A percentile compares a stretch with the other conserved stretches of the same genome.
Conservation (phyloP, 2,888 invertebrate species). For the Choristoneura rosaceana region DNA sequence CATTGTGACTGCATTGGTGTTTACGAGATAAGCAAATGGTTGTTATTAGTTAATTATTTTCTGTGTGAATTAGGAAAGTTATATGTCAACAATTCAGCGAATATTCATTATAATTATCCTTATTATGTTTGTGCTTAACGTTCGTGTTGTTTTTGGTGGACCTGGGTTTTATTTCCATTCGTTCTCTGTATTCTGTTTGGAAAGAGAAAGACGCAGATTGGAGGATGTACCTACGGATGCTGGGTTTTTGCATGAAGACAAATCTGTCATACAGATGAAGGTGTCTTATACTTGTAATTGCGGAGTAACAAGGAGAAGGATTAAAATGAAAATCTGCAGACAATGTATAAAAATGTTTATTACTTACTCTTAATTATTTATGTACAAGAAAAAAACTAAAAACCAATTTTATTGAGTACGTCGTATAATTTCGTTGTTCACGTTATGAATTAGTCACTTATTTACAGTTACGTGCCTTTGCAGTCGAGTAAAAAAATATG, state of each 20-base stretch:
- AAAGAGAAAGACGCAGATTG: too few species aligned
- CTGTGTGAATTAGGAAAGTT: background rate
- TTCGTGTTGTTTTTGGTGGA: too few species aligned
- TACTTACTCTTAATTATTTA: slow-evolving; percentile 31
- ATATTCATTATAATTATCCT: background rate
- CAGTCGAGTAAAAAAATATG: slow-evolving; percentile 4
- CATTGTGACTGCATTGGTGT: background rate
- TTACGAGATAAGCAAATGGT: background rate
- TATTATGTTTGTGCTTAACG: too few species aligned
- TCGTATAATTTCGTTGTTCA: slow-evolving; percentile 57
- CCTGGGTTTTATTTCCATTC: too few species aligned
- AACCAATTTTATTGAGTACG: slow-evolving; percentile 49
- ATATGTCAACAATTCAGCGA: background rate
- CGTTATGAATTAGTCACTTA: slow-evolving; percentile 35
- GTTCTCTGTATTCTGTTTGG: too few species aligned
- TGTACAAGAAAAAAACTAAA: slow-evolving; percentile 19
- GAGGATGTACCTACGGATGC: too few species aligned
- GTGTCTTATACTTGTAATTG: too few species aligned
- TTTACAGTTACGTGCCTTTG: slow-evolving; percentile 14
- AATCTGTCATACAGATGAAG: too few species aligned
- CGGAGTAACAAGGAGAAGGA: too few species aligned
- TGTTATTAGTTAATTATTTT: background rate
- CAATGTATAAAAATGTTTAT: slow-evolving; percentile 37
- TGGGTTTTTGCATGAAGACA: too few species aligned
- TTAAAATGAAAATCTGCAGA: background rate